A percentile compares a stretch with the other conserved stretches of the same genome.
These are phyloP conservation scores for Hexactinellida sp. DNA, from an alignment of 37 sponge, comb jelly and placozoan species.

Conservation along the genomic window DNA sequence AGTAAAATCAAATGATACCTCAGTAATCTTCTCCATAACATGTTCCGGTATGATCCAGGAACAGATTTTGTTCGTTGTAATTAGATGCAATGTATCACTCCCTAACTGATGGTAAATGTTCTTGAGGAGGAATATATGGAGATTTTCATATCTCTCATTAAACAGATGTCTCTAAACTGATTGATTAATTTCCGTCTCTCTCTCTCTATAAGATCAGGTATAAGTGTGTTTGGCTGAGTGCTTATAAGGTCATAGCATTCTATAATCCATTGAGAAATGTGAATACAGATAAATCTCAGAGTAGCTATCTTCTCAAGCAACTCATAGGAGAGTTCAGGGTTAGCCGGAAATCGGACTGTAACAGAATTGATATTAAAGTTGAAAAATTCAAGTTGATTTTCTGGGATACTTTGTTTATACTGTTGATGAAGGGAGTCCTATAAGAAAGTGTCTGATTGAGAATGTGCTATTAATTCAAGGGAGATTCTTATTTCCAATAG, in stretches of 20 bases:
- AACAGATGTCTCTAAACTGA: neutral
- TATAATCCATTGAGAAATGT: neutral
- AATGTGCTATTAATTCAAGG: neutral
- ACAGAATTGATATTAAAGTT: neutral
- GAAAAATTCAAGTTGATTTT: neutral
- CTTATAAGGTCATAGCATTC: neutral
- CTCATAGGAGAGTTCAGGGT: neutral
- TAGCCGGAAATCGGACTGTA: neutral
- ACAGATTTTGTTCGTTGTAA: neutral
- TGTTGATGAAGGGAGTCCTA: constrained; percentile 2
- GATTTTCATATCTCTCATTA: neutral
- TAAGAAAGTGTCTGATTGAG: neutral
- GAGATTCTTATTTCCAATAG: no score
- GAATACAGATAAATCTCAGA: neutral
- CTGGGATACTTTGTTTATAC: neutral
- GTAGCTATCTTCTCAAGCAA: neutral
- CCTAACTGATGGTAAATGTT: constrained; percentile 2
- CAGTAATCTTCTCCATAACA: neutral
- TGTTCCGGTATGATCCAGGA: neutral
- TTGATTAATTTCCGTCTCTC: neutral
- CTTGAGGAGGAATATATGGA: neutral
- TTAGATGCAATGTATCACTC: neutral
- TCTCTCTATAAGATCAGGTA: neutral
- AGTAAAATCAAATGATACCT: no score
- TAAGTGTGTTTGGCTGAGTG: neutral